These are phyloP conservation scores for Rhingia campestris DNA, from an alignment of 2,888 invertebrate genomes.

Conservation along the genomic window DNA sequence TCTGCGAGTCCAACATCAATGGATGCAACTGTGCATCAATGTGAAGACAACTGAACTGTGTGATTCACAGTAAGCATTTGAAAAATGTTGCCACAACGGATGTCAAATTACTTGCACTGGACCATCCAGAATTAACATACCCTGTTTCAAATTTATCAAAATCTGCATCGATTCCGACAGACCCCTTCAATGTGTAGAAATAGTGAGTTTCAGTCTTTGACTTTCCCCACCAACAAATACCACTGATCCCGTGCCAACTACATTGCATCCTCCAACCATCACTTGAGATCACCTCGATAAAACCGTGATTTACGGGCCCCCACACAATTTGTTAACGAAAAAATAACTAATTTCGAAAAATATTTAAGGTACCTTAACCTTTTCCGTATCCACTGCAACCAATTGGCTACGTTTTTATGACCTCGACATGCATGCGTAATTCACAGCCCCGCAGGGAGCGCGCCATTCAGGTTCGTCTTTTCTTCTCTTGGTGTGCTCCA, in stretches of 20 bases:
- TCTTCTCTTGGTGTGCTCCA: conserved; percentile 7
- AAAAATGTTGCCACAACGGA: too few species aligned
- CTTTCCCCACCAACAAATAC: too few species aligned
- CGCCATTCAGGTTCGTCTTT: conserved; percentile 42
- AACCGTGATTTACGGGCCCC: conserved; percentile 68
- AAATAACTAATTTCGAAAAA: conserved; percentile 42
- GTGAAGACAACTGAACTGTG: too few species aligned
- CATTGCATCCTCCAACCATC: conserved; percentile 22
- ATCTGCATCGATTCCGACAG: too few species aligned
- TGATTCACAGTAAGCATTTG: too few species aligned
- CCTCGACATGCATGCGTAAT: conserved; percentile 67
- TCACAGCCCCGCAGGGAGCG: conserved; percentile 62
- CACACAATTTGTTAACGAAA: conserved; percentile 70
- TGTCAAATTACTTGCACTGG: too few species aligned
- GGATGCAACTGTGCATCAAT: too few species aligned
- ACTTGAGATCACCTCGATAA: conserved; percentile 65
- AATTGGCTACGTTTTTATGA: conserved; percentile 64
- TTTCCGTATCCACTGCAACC: conserved; percentile 5
- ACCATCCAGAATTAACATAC: too few species aligned
- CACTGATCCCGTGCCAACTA: background rate
- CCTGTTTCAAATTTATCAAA: too few species aligned
- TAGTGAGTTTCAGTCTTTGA: too few species aligned
- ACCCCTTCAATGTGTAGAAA: too few species aligned
- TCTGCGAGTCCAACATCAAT: too few species aligned
- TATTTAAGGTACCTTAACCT: conserved; percentile 12